Percentiles rank a stretch among this genome's conserved stretches.
phyloP scores from a whole-genome alignment of 2,113 vertebrate genomes.

The Ascaphus truei region DNA sequence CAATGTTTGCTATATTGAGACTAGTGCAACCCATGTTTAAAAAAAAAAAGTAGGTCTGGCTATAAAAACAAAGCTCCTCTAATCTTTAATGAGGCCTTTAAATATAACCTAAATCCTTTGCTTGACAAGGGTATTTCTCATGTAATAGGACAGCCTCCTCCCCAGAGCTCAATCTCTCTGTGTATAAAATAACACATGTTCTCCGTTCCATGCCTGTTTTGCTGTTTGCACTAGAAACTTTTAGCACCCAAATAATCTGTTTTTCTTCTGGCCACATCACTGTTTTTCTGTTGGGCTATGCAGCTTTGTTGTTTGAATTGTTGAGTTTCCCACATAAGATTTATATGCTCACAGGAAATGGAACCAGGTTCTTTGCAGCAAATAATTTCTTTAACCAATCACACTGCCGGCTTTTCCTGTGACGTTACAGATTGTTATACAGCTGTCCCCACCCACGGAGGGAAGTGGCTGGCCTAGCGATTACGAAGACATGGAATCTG shows the following conservation, averaged over 20 bases:
- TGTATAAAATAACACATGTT: constrained; percentile 17
- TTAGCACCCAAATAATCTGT: background rate
- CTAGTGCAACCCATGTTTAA: too few relatives aligned
- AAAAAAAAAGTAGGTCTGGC: too few relatives aligned
- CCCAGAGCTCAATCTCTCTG: background rate
- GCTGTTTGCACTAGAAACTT: background rate
- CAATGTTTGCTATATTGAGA: too few relatives aligned
- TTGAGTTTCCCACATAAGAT: background rate
- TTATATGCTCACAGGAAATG: constrained; percentile 1
- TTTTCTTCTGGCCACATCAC: background rate
- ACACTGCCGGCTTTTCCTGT: constrained; percentile 36
- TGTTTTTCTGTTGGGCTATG: background rate
- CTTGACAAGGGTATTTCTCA: background rate
- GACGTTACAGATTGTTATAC: constrained; percentile 77
- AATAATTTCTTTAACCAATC: background rate
- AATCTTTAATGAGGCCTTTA: background rate
- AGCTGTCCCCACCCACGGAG: constrained; percentile 64
- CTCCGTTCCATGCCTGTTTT: background rate
- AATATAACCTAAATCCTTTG: background rate
- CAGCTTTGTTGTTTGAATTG: background rate
- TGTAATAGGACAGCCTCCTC: background rate
- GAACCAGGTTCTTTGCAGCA: background rate
- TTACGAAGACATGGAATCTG: constrained; percentile 76
- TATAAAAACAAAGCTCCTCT: background rate
- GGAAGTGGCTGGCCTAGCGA: constrained; percentile 74